Evolutionary conservation across 2,888 invertebrate genomes (phyloP), one percentile per base, ranked within the genome.

Genomic region (Argynnis bischoffii): DNA sequence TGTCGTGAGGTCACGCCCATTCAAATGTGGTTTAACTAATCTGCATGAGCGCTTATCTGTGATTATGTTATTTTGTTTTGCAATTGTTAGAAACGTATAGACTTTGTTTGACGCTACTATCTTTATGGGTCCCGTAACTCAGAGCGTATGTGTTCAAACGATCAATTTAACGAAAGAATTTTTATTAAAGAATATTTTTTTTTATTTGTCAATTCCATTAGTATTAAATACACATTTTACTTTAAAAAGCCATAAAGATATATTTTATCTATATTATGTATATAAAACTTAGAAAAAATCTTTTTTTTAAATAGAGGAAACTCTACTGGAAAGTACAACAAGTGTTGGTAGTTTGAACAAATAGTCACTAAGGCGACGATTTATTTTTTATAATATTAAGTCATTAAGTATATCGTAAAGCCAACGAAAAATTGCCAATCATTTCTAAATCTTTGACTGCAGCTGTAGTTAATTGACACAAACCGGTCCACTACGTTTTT

Each of bases 1-100:
- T 71, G 77, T 75, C 75, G 78, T 78, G 78, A 78, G 77, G 77
- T 76, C 78, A 72, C 77, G 75, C 78, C 78, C 76, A 73, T 74
- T 73, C 71, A 67, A 74, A 69, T 74, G 72, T 71, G 69, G 69
- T 71, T 63, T 72, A 67, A 68, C 71, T 73, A 75, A 75, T 77
- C 75, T 76, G 66, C 72, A 71, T 71, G 67, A 66, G 53, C 68
- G 69, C 72, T 74, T 74, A 77, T 77, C 77, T 77, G 50, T 69
- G 71, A 73, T 71, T 74, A 71, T 64, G 60, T 73, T 69, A 57
- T 41, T 41, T 41, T 66, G 69, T 69, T 67, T 61, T 56, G 71
- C 66, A 71, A 69, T 69, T 56, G 55, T 48, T 15, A 50, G 1
- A 13, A 64, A 56, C 65, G 59, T 56, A 67, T 57, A 63, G 35